Percentiles rank a stretch among this genome's conserved stretches.
Evolutionary conservation across 1,140 invertebrate species (phyloP).

Genomic region (Platyura marginata): DNA sequence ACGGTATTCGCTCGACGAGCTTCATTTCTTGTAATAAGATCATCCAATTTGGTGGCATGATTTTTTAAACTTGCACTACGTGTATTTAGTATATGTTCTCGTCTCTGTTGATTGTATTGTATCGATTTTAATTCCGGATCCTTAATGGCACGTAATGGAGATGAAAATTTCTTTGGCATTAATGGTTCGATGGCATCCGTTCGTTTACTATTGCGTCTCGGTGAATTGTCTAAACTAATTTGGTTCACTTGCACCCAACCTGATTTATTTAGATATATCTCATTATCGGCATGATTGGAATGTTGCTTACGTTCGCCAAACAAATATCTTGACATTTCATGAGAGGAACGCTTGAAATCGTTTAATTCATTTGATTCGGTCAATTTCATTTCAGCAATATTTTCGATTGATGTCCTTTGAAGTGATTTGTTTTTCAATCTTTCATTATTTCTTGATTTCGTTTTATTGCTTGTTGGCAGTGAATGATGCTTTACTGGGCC

Average conservation of each 20-base stretch:
- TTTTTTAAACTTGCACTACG: not conserved
- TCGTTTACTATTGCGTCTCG: not conserved
- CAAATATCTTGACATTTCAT: slow-evolving; percentile 10
- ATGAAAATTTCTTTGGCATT: not conserved
- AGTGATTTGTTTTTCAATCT: not conserved
- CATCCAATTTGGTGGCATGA: slow-evolving; percentile 16
- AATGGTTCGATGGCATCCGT: not conserved
- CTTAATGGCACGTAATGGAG: not conserved
- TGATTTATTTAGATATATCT: slow-evolving; percentile 23
- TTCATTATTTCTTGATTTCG: not conserved
- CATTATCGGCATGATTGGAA: slow-evolving; percentile 6
- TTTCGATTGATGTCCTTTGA: not conserved
- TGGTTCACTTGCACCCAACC: slow-evolving; percentile 23
- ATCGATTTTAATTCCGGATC: too few relatives aligned
- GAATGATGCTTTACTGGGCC: not conserved
- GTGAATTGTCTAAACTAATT: slow-evolving; percentile 5
- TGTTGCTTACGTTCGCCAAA: slow-evolving; percentile 16
- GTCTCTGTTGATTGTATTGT: not conserved
- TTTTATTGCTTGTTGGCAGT: slow-evolving; percentile 1
- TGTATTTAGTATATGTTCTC: not conserved
- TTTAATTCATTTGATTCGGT: not conserved
- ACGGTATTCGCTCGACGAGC: slow-evolving; percentile 8
- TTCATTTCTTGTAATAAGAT: slow-evolving; percentile 19
- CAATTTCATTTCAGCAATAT: not conserved
- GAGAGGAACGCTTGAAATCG: not conserved